Evolutionary conservation across 2,888 invertebrate species (phyloP), one percentile per base, ranked within the genome.

Genomic region (Ectemnius continuus): DNA sequence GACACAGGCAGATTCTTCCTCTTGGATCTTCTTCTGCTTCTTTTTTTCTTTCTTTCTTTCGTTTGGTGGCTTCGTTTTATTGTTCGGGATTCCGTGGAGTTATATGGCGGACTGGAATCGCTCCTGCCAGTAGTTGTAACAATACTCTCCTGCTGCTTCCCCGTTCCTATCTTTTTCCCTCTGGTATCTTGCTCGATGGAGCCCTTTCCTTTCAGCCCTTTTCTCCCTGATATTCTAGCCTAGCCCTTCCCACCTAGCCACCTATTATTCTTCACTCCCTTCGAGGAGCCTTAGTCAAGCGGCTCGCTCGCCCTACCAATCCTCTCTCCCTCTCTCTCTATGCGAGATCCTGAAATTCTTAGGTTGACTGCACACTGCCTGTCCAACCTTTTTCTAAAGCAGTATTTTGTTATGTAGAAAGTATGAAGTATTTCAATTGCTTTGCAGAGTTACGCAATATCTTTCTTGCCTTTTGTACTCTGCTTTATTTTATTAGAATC

Each of bases 21-120:
- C 52, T n/a, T 16, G 16, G 14, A n/a, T n/a, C n/a, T n/a, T n/a
- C n/a, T n/a, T n/a, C n/a, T n/a, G n/a, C n/a, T n/a, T n/a, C n/a
- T n/a, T n/a, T n/a, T n/a, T n/a, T n/a, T n/a, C n/a, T n/a, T n/a
- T n/a, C n/a, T 52, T 52, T 52, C 52, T 52, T 52, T 26, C 28
- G 61, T 61, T 61, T 48, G 61, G 48, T 48, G 14, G 16, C 16
- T 58, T n/a, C n/a, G 48, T 64, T 70, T 57, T 61, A 59, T 52
- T 67, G 47, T 67, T 64, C 61, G 14, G 64, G 26, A 73, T 73
- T 73, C 62, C 60, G 61, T n/a, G 6, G 61, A 70, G 71, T 48
- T 20, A 16, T 48, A 56, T 52, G 48, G 56, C 1, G 8, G 6
- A 56, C 60, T 5, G 20, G 56, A 36, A 45, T 66, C 66, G 20